phyloP scores from a whole-genome alignment of 2,888 invertebrate species.

The Lamproptera curius region DNA sequence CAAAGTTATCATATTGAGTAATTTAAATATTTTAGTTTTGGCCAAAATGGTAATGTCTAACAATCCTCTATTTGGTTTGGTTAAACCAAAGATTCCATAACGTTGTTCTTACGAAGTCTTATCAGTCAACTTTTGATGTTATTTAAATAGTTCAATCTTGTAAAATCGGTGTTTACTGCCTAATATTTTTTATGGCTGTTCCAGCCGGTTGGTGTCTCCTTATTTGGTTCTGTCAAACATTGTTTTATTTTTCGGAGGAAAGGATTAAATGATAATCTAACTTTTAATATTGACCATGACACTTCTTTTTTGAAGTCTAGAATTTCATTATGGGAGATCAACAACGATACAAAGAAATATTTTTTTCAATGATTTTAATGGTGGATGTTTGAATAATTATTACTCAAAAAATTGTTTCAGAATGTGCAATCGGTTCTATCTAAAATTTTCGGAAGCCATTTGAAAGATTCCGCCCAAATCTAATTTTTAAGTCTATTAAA shows the following conservation, averaged over 20 bases:
- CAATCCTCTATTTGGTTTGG: constrained; percentile 82
- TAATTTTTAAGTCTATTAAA: constrained; percentile 85
- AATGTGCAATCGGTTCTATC: constrained; percentile 88
- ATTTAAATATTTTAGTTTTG: constrained; percentile 82
- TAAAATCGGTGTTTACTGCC: constrained; percentile 89
- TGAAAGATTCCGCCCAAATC: constrained; percentile 87
- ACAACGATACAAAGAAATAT: constrained; percentile 88
- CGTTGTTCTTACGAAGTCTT: constrained; percentile 86
- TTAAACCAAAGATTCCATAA: constrained; percentile 87
- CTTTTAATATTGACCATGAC: constrained; percentile 92
- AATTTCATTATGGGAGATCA: constrained; percentile 88
- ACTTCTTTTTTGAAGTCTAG: constrained; percentile 88
- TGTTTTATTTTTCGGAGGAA: constrained; percentile 84
- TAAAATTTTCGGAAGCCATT: constrained; percentile 89
- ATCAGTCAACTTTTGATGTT: constrained; percentile 83
- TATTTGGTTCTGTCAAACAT: constrained; percentile 93
- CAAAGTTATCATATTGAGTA: constrained; percentile 86
- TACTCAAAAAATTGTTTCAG: constrained; percentile 88
- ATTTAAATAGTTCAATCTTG: constrained; percentile 86
- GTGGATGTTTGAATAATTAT: constrained; percentile 89
- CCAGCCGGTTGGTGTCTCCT: constrained; percentile 89
- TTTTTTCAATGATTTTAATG: constrained; percentile 86
- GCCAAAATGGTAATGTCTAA: constrained; percentile 81
- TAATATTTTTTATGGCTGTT: constrained; percentile 83
- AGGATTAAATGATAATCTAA: constrained; percentile 92